Base-by-base conservation (phyloP, 1,140 invertebrate genomes). In the Caenorhabditis inopinata region DNA sequence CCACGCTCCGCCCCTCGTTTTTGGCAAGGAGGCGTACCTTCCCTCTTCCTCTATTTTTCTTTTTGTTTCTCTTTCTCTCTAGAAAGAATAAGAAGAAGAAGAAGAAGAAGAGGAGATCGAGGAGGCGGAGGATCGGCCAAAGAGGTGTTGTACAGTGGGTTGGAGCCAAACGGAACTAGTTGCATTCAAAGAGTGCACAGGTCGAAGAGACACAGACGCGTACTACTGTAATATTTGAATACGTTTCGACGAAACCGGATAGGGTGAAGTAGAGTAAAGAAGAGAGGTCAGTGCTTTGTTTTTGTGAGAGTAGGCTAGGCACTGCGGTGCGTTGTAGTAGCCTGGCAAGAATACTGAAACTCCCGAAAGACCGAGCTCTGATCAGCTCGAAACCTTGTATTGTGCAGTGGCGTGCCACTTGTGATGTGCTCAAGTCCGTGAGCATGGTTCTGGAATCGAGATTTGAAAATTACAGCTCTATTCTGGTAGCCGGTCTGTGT, bases 101-200 rank as follows among this genome's bases (percentile, higher is more conserved):
- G 14, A 21, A 58, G 14, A n/a, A 58, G 9, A 12, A n/a, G 29
- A 21, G 27, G n/a, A n/a, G n/a, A n/a, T n/a, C n/a, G n/a, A n/a
- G n/a, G n/a, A n/a, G n/a, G n/a, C n/a, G n/a, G n/a, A n/a, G n/a
- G n/a, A n/a, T n/a, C n/a, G n/a, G n/a, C n/a, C n/a, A n/a, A n/a
- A n/a, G n/a, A n/a, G n/a, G n/a, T n/a, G 58, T 68, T 68, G 58
- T 68, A 68, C 58, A 68, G 58, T 62, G 27, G 35, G 53, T 68
- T 68, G 58, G 58, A 68, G 58, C 58, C 58, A 68, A 32, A 38
- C 58, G 58, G n/a, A 68, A 68, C 58, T n/a, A 68, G 58, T 38
- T 21, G 23, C n/a, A 1, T 4, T 9, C 3, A 58, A 16, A 58
- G 6, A 68, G 16, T 42, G 11, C 38, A 16, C 18, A 32, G 38